Evolutionary conservation across 2,797 vertebrate genomes (phyloP), one percentile per base, ranked within the genome.

Genomic region (Dicrostonyx torquatus): DNA sequence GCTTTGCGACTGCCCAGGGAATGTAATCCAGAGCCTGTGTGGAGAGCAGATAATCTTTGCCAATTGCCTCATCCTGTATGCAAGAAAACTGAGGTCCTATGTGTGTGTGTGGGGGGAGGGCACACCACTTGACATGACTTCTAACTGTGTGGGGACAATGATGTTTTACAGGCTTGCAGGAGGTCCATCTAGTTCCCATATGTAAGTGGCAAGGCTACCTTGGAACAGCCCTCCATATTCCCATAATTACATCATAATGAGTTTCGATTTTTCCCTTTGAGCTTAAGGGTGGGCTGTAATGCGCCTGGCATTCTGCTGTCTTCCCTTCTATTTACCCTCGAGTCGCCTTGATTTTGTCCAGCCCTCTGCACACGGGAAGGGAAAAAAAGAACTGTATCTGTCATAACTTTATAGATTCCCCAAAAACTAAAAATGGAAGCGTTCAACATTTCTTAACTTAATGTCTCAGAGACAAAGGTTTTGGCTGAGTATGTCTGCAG

Each of bases 231-330:
- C 37, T 82, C 43, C 8, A 2, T 64, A 37, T 72, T 85, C 89
- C 78, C 60, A 4, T 53, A 75, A 94, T 90, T 79, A 75, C 15
- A 80, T 34, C 18, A 7, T 45, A 89, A 86, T 34, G 68, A 96
- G 43, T 75, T 94, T 68, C 70, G 22, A 34, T 75, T 88, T 88
- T 93, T 62, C 66, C 77, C 77, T 94, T 53, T 45, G 82, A 89
- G 78, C 82, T 85, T 55, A 43, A 60, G 82, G 55, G 48, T 78
- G 29, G 18, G 34, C 55, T 83, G 70, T 31, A 66, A 26, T 79
- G 53, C 45, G 73, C 73, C 50, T 64, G 20, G 18, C 60, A 48
- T 79, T 82, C 78, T 66, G 22, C 5, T 50, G 0, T 11, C 70
- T 60, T 62, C 29, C 31, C 26, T 34, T 85, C n/a, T 26, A 2